Evolutionary conservation across 2,113 vertebrate species (phyloP), one percentile per base, ranked within the genome.

Genomic region (Oryzias melastigma): DNA sequence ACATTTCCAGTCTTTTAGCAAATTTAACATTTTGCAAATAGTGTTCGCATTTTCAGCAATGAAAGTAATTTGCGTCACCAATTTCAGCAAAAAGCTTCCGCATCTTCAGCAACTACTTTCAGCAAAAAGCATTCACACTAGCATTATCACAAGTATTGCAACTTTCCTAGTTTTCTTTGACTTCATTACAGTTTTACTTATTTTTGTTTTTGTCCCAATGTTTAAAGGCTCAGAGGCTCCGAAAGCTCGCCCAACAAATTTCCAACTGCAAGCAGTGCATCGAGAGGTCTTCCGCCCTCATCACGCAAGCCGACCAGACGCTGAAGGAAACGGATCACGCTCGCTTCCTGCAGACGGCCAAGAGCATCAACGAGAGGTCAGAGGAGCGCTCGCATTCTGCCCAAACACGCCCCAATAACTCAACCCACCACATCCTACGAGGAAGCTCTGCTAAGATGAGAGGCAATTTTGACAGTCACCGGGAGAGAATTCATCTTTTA

Each of bases 181-280:
- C n/a, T 22, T 15, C 35, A 12, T 35, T 10, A 35, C 10, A 10
- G 35, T 8, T 4, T 43, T 4, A 25, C 18, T 27, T 17, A 17
- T 40, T 27, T 5, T 65, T 43, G 41, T 18, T 12, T 29, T 29
- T 29, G 27, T 1, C 27, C 17, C 71, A 18, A 71, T 75, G 59
- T 65, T 42, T 83, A 5, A 42, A 99, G 97, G 89, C 96, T 58
- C 95, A 97, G 55, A 89, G 97, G 70, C 66, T 99, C 75, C 93
- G 96, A 42, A 99, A 98, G 86, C 90, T 99, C 62, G 95, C 96
- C 50, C 97, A 99, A 73, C 96, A 99, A 89, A 96, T 99, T 61
- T 92, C 95, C 0, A 98, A 95, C 90, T 99, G 97, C 87, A 96
- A 98, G 27, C 96, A 98, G 86, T 98, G 96, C 87, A 95, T 99